Evolutionary conservation across 2,888 invertebrate genomes (phyloP), one percentile per base, ranked within the genome.

Genomic region (Epirrhoe tristata): DNA sequence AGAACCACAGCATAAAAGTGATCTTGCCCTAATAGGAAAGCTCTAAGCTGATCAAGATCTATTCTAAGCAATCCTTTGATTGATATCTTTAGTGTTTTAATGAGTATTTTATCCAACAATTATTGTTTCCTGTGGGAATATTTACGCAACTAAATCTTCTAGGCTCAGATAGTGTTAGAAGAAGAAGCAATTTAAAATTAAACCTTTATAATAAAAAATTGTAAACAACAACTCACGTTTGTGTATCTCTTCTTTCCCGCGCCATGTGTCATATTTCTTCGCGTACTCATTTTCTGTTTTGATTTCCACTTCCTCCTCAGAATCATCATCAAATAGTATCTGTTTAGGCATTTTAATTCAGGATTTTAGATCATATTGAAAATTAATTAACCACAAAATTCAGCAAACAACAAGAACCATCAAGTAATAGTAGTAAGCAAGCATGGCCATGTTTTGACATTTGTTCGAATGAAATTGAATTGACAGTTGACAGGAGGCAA

Each of bases 181-280:
- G 39, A 2, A 7, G 12, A 10, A 43, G 12, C 12, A n/a, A 12
- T 43, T 10, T 0, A 10, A 10, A 12, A 46, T 10, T 32, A 17
- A 10, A 54, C n/a, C n/a, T n/a, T n/a, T n/a, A n/a, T n/a, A 32
- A 60, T 32, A 5, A 14, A 32, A 6, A 51, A 59, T n/a, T 24
- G 46, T 43, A 56, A 31, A 14, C 2, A 24, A 63, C 7, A 60
- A 77, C 94, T 92, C 93, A 97, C 97, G 89, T 93, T 96, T 97
- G 81, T 98, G 96, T 17, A 97, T 88, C 85, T 98, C 96, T 87
- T 98, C 98, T 81, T 97, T 97, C 79, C 96, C 95, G 59, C 98
- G 94, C 96, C 98, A 97, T 67, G 90, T 94, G 81, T 98, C 96
- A 81, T 98, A 98, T 74, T 95, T 96, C 75, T 96, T 96, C 0